Conservation (phyloP, 2,888 invertebrate species). For the Epistrophe grossulariae region DNA sequence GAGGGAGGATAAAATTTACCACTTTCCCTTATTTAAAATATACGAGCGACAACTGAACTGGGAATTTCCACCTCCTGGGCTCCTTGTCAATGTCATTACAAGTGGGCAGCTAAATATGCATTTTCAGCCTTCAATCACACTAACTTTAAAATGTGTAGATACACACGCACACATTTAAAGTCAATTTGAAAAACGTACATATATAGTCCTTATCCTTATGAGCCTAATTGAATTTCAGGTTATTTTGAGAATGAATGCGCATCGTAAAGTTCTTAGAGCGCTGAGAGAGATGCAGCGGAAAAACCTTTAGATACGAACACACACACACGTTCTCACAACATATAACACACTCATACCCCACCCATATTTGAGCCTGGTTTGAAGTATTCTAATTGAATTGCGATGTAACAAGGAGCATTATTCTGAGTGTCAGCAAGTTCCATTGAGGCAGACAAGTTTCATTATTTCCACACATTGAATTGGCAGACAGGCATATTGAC, state of each 20-base stretch:
- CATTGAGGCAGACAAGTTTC: constrained; percentile 67
- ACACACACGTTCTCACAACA: background rate
- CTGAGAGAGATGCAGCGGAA: background rate
- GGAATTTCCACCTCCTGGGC: background rate
- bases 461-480: constrained; percentile 69
- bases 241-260: constrained; percentile 31
- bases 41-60: background rate
- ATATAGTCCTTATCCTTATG: constrained; percentile 50
- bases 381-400: constrained; percentile 72
- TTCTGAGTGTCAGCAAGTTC: constrained; percentile 70
- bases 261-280: background rate
- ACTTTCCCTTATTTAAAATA: background rate
- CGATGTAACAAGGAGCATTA: constrained; percentile 71
- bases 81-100: constrained; percentile 42
- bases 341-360: background rate
- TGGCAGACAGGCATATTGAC: constrained; percentile 73
- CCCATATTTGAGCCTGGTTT: constrained; percentile 14
- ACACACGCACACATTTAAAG: constrained; percentile 1
- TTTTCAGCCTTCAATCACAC: constrained; percentile 35
- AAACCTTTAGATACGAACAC: background rate
- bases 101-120: constrained; percentile 58
- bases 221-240: constrained; percentile 65
- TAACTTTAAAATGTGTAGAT: no score
- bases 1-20: constrained; percentile 4
- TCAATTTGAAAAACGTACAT: constrained; percentile 48